A percentile compares a stretch with the other conserved stretches of the same genome.
phyloP scores from a whole-genome alignment of 2,888 invertebrate genomes.

The Hyposoter dolosus region DNA sequence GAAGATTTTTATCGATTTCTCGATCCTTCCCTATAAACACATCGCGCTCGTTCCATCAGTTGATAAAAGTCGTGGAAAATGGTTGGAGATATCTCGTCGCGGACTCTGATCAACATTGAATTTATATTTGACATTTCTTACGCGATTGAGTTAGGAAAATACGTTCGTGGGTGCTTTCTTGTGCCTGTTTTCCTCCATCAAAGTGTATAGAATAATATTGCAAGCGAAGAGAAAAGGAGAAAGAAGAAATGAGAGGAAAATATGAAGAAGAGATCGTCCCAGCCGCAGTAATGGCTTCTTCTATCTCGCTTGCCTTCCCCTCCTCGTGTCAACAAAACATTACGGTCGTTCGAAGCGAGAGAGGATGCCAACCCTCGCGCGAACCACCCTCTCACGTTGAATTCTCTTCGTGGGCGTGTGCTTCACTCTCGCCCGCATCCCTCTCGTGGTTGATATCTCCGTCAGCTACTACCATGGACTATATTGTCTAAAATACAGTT shows the following conservation, averaged over 20 bases:
- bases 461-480: background rate
- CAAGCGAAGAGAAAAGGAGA: constrained; percentile 20
- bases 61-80: background rate
- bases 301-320: constrained; percentile 71
- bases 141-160: constrained; percentile 1
- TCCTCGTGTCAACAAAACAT: constrained; percentile 82
- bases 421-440: constrained; percentile 52
- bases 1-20: background rate
- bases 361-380: constrained; percentile 60
- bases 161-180: background rate
- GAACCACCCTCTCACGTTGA: constrained; percentile 72
- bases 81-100: background rate
- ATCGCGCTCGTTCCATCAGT: background rate
- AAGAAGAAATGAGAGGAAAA: constrained; percentile 12
- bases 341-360: constrained; percentile 78
- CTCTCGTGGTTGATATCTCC: constrained; percentile 45
- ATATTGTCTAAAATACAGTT: background rate
- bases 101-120: background rate
- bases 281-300: constrained; percentile 80
- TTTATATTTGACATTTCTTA: background rate
- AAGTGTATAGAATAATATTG: constrained; percentile 1
- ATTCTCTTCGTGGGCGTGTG: constrained; percentile 67
- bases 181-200: background rate
- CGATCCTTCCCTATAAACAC: background rate
- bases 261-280: constrained; percentile 3